Base-by-base conservation (phyloP, 2,113 vertebrate species). In the Falco punctatus region DNA sequence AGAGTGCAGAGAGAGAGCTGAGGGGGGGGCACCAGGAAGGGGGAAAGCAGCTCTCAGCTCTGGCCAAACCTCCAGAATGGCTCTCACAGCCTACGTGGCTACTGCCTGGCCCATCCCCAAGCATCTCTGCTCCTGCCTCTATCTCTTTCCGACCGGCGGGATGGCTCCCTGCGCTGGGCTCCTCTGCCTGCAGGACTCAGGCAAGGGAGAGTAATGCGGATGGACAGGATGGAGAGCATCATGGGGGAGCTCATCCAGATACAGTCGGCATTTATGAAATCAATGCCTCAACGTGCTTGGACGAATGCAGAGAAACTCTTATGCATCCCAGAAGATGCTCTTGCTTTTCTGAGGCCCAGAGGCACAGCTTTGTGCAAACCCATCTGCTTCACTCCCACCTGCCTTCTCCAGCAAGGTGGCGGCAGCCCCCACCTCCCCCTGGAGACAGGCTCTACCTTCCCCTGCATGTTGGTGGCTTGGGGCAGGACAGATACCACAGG, bases 381-480 rank as follows among this genome's bases (percentile, higher is more conserved):
- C 66, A 11, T 33, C 58, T 8, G 32, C 48, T 46, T 38, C 15
- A 2, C 42, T 40, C n/a, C 77, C 57, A 26, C 35, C 66, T 26
- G 61, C 44, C 46, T 59, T 6, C 92, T 73, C 32, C 88, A 16
- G 48, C 49, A 24, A 35, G 33, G 55, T 51, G 27, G n/a, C 44
- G 13, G 46, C 69, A 87, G 54, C 40, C 51, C 35, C 61, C 14
- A 13, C 33, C 10, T 35, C 13, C 9, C 28, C 57, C 21, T 28
- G 1, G 1, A 14, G n/a, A 10, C 2, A 19, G 71, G 21, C 35
- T 16, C 38, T 33, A 2, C 24, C 51, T 28, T 6, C 14, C 12
- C 21, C 2, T 55, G 4, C 3, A 3, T 6, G 26, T 3, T 15
- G 15, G 48, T 7, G 49, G 14, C 3, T 2, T 11, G 23, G 24